Conservation (phyloP, 2,113 vertebrate species). For the Machaerirhynchus nigripectus region DNA sequence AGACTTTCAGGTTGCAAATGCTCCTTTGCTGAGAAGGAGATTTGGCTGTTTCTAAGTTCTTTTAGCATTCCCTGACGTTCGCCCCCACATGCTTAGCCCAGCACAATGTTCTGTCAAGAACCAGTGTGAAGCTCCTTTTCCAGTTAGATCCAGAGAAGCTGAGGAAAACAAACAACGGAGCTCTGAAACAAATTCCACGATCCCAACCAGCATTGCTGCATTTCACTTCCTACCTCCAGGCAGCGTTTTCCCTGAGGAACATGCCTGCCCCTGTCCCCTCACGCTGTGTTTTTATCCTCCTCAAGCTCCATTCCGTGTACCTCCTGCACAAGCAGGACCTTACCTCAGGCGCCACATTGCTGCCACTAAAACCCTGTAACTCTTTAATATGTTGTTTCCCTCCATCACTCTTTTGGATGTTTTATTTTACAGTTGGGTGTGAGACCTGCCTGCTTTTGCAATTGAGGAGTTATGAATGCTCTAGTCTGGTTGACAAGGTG, state of each 20-base stretch:
- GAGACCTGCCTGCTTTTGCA: background rate
- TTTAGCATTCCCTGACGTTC: background rate
- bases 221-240: background rate
- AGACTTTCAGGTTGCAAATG: background rate
- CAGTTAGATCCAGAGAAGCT: background rate
- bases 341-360: background rate
- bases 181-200: background rate
- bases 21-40: background rate
- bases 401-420: background rate
- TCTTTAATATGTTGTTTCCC: background rate
- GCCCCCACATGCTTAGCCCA: background rate
- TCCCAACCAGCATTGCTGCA: background rate
- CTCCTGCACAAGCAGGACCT: background rate
- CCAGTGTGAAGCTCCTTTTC: background rate
- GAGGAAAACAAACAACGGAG: background rate
- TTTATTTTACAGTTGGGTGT: background rate
- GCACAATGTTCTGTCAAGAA: background rate
- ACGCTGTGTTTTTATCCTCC: background rate
- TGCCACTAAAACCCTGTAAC: background rate
- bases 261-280: background rate
- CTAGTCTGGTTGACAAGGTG: background rate
- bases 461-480: background rate
- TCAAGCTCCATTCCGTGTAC: rapidly evolving
- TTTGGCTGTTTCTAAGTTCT: background rate
- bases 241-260: background rate